Base-by-base conservation (phyloP, 1,140 invertebrate species). In the Nylanderia fulva region DNA sequence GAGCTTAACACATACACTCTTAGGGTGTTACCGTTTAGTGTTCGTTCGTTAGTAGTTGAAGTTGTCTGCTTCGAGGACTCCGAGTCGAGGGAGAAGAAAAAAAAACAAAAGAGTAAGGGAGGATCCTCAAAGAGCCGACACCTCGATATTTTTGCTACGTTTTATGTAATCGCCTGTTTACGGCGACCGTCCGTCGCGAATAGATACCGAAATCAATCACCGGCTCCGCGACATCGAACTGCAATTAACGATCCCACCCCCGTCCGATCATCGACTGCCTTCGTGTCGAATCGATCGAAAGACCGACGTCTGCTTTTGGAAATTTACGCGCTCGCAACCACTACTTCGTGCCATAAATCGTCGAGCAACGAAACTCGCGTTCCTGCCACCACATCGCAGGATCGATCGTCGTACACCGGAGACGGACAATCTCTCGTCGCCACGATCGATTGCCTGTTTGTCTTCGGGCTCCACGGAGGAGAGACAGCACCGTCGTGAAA, bases 91-190 rank as follows among this genome's bases (percentile, higher is more conserved):
- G 72, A 21, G 13, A 52, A 21, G 36, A 9, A 0, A 15, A 8
- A 58, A 13, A 24, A 58, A 36, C 5, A 13, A n/a, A 64, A 27
- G 39, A 21, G n/a, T n/a, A n/a, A n/a, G n/a, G n/a, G 29, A 45
- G 75, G 45, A 48, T 18, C n/a, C n/a, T n/a, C 18, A 66, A 27
- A 72, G 29, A 7, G 33, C 83, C 83, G 45, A 85, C 45, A 36
- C 33, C 54, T 33, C 63, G 74, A 90, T 93, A 92, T 92, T 92
- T 93, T 93, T 92, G 91, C 91, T 92, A 93, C 80, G 74, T 88
- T 71, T 82, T 91, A 91, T 92, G 86, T 88, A 90, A 61, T 45
- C 36, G 76, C 58, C 61, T 58, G 64, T 66, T 66, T 75, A 68
- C 83, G 60, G 63, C 42, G 29, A 75, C 45, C 13, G 58, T 21